Evolutionary conservation across 2,113 vertebrate species (phyloP).

Genomic region (Elanus axillaris): DNA sequence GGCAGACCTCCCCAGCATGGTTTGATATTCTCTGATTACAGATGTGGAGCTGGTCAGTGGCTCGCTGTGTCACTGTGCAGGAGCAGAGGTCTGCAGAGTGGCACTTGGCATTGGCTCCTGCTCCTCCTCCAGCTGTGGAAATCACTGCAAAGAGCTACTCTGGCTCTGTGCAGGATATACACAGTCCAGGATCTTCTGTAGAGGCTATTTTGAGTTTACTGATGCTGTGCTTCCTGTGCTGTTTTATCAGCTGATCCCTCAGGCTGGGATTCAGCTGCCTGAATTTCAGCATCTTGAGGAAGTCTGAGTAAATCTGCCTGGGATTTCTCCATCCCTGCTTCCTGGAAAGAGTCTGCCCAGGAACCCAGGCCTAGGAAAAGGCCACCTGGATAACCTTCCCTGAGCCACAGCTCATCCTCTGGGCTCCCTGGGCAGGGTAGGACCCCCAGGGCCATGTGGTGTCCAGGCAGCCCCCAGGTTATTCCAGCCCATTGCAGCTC

Average conservation of each 20-base stretch:
- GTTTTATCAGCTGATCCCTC: background rate
- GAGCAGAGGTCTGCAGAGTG: background rate
- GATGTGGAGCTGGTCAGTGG: background rate
- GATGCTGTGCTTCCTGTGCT: background rate
- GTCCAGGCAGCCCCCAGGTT: background rate
- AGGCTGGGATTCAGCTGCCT: background rate
- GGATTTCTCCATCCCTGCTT: background rate
- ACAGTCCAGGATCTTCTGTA: background rate
- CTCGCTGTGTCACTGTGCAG: background rate
- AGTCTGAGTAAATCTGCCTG: background rate
- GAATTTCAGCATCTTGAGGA: background rate
- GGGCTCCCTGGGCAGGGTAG: background rate
- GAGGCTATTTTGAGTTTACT: background rate
- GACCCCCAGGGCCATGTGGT: background rate
- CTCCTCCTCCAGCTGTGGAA: background rate
- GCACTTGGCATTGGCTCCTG: background rate
- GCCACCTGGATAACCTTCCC: background rate
- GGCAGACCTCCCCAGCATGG: background rate
- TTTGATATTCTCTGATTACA: accelerated
- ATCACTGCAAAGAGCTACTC: background rate
- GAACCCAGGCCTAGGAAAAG: background rate
- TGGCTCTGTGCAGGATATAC: accelerated
- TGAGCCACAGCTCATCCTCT: background rate
- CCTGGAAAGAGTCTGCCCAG: background rate
- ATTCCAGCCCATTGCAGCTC: background rate